These are phyloP conservation scores for Agapornis roseicollis DNA, from an alignment of 2,113 vertebrate species.

Conservation along the genomic window DNA sequence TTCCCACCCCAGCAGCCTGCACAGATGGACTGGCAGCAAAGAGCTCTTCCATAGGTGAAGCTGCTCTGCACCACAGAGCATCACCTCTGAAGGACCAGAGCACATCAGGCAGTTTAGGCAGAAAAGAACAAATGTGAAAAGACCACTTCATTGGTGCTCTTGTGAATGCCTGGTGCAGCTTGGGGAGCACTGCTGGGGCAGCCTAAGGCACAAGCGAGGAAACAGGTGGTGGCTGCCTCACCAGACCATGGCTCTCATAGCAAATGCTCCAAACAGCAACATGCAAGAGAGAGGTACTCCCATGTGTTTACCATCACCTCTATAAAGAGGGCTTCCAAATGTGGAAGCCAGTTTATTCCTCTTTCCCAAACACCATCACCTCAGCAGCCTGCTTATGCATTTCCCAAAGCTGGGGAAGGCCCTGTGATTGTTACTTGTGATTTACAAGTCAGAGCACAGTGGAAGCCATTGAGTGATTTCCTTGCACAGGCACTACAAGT, in stretches of 20 bases:
- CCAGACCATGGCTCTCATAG: not conserved
- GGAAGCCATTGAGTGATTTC: not conserved
- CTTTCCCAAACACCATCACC: not conserved
- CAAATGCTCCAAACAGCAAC: not conserved
- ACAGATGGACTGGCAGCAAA: not conserved
- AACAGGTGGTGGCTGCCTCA: not conserved
- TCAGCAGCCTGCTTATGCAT: not conserved
- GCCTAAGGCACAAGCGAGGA: rapidly evolving
- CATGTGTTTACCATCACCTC: not conserved
- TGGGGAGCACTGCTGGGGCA: not conserved
- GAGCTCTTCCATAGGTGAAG: not conserved
- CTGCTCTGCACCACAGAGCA: not conserved
- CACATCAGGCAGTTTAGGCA: rapidly evolving
- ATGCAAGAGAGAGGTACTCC: not conserved
- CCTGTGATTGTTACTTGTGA: not conserved
- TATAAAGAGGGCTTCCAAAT: not conserved
- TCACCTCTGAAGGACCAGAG: not conserved
- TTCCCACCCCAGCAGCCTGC: not conserved
- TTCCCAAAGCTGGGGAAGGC: not conserved
- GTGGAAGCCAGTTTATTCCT: not conserved
- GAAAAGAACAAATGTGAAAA: not conserved
- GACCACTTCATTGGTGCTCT: not conserved
- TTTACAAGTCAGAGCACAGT: not conserved
- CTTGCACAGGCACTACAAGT: not conserved
- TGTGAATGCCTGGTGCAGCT: not conserved